A percentile compares a stretch with the other conserved stretches of the same genome.
Evolutionary conservation across 2,113 vertebrate species (phyloP).

Genomic region (Cebidichthys violaceus): DNA sequence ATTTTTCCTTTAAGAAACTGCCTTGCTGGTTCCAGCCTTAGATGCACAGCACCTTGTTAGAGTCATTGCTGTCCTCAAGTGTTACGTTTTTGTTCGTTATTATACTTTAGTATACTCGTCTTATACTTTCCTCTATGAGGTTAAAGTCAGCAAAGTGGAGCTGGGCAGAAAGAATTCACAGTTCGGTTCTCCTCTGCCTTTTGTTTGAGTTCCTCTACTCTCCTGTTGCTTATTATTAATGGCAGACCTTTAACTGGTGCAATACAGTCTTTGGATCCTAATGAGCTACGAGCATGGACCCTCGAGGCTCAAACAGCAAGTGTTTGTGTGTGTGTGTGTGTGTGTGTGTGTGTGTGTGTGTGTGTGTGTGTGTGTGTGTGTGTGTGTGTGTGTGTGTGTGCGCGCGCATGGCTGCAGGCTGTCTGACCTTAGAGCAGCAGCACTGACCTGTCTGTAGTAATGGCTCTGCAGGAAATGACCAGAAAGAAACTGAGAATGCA

Average conservation of each 20-base stretch:
- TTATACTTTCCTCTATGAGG: neutral
- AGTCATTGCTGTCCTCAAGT: neutral
- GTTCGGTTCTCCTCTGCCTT: neutral
- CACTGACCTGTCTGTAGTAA: conserved; percentile 31
- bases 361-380: too few relatives aligned
- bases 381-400: too few relatives aligned
- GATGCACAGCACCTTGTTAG: neutral
- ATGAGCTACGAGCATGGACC: neutral
- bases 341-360: neutral
- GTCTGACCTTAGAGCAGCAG: conserved; percentile 19
- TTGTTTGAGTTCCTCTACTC: neutral
- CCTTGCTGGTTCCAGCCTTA: neutral
- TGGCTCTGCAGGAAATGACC: conserved; percentile 30
- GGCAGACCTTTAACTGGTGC: neutral
- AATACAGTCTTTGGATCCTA: neutral
- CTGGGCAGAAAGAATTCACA: neutral
- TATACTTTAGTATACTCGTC: too few relatives aligned
- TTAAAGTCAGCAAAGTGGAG: neutral
- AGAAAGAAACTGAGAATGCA: conserved; percentile 16
- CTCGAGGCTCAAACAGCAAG: neutral
- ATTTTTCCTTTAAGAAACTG: neutral
- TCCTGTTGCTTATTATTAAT: neutral
- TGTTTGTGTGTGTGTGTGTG: neutral
- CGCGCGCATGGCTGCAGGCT: neutral
- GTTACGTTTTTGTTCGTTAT: neutral